A percentile compares a stretch with the other conserved stretches of the same genome.
These are phyloP conservation scores for Muscicapa adusta DNA, from an alignment of 2,113 vertebrate genomes.

Conservation along the genomic window DNA sequence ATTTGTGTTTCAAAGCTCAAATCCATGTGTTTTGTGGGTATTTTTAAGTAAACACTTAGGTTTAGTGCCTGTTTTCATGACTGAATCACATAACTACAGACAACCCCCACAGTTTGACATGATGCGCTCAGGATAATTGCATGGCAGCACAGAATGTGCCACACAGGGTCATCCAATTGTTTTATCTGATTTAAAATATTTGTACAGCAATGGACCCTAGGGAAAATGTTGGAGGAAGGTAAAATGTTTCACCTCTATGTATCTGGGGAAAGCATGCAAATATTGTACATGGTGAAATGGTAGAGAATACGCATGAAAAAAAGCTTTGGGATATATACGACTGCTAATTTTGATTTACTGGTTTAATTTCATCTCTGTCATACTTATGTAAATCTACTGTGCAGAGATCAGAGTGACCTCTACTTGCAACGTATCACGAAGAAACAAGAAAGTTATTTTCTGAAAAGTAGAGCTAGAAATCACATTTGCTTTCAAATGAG, in stretches of 20 bases:
- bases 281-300: neutral
- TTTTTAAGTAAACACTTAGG: neutral
- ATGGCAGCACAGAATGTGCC: neutral
- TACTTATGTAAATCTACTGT: neutral
- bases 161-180: neutral
- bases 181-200: neutral
- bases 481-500: neutral
- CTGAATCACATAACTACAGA: neutral
- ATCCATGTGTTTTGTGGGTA: neutral
- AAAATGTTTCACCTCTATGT: neutral
- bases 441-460: neutral
- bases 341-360: neutral
- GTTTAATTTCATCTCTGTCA: neutral
- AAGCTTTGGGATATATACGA: neutral
- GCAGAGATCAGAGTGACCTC: neutral
- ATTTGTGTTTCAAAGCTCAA: neutral
- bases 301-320: neutral
- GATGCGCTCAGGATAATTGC: neutral
- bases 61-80: neutral
- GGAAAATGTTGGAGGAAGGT: neutral
- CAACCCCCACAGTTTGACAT: neutral
- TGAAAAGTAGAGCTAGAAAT: neutral
- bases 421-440: neutral
- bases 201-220: neutral
- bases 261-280: neutral